These are phyloP conservation scores for Rhyacophila brunnea DNA, from an alignment of 1,140 invertebrate genomes.

Conservation along the genomic window DNA sequence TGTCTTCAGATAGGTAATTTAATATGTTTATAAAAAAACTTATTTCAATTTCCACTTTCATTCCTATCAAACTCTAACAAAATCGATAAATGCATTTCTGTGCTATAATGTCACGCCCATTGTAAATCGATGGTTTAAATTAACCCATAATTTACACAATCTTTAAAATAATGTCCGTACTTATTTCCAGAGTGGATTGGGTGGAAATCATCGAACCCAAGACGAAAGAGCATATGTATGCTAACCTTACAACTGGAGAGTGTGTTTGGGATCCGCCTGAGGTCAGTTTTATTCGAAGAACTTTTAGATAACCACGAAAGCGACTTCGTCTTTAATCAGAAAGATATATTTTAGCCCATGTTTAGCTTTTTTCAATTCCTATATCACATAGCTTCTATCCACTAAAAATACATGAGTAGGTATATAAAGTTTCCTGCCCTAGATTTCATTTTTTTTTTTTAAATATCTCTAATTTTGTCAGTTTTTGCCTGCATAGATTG, in stretches of 20 bases:
- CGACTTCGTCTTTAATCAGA: too few species aligned
- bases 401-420: too few species aligned
- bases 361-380: too few species aligned
- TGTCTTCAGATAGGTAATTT: conserved; percentile 25
- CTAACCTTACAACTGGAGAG: conserved; percentile 95
- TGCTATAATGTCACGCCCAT: conserved; percentile 27
- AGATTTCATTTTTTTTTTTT: too few species aligned
- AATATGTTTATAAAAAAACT: neutral
- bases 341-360: too few species aligned
- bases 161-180: conserved; percentile 10
- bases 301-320: too few species aligned
- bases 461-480: too few species aligned
- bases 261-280: conserved; percentile 96
- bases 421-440: too few species aligned
- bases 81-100: conserved; percentile 29
- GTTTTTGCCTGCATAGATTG: too few species aligned
- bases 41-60: conserved; percentile 1
- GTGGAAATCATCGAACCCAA: conserved; percentile 98
- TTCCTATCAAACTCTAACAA: conserved; percentile 16
- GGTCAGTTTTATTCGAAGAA: conserved; percentile 44
- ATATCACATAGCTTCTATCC: too few species aligned
- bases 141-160: neutral
- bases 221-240: conserved; percentile 98
- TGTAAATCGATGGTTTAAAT: conserved; percentile 13
- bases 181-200: conserved; percentile 84